phyloP scores from a whole-genome alignment of 1,140 invertebrate species.

The Bombus haemorrhoidalis region DNA sequence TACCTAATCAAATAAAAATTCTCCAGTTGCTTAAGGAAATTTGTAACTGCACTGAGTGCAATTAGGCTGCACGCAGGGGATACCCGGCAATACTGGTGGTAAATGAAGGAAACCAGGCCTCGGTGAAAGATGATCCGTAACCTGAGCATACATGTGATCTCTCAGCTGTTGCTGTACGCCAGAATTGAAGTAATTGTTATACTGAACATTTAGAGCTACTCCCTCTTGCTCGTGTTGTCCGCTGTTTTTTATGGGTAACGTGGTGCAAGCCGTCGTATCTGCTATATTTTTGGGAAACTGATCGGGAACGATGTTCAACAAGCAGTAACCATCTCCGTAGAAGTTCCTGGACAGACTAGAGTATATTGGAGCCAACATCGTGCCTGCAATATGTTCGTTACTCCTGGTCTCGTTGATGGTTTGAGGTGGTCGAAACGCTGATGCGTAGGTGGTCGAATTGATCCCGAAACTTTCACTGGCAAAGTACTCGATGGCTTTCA shows the following conservation, averaged over 20 bases:
- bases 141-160: constrained; percentile 67
- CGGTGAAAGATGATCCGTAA: constrained; percentile 62
- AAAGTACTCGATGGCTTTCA: constrained; percentile 90
- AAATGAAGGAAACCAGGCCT: constrained; percentile 74
- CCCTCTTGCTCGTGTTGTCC: constrained; percentile 60
- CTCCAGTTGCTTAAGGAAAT: constrained; percentile 59
- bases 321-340: constrained; percentile 72
- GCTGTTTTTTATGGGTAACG: constrained; percentile 53
- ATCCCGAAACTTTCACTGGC: constrained; percentile 70
- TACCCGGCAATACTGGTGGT: constrained; percentile 74
- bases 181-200: constrained; percentile 72
- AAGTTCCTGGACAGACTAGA: constrained; percentile 70
- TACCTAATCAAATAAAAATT: background rate
- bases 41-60: constrained; percentile 77
- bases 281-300: constrained; percentile 54
- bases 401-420: constrained; percentile 23
- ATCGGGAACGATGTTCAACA: constrained; percentile 75
- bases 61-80: constrained; percentile 78
- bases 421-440: constrained; percentile 72
- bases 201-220: constrained; percentile 69
- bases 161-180: constrained; percentile 69
- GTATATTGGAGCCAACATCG: constrained; percentile 65
- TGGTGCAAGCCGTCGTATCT: constrained; percentile 8
- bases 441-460: constrained; percentile 48
- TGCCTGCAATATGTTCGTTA: constrained; percentile 35